Base-by-base conservation (phyloP, 2,888 invertebrate genomes). In the Eurois occulta region DNA sequence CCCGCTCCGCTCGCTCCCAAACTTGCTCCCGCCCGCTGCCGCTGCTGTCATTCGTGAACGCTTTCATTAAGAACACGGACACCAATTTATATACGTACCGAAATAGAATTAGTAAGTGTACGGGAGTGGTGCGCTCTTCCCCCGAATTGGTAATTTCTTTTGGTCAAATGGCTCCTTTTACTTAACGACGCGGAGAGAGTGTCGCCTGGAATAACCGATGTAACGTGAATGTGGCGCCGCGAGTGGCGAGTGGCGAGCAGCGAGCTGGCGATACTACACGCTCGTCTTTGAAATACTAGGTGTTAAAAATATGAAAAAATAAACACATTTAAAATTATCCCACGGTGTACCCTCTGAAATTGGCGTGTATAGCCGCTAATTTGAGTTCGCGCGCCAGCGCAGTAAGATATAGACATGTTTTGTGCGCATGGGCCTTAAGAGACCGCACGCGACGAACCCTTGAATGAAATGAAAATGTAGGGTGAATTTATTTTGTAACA, bases 21-120 rank as follows among this genome's bases (percentile, higher is more conserved):
- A 62, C 5, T 28, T 16, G n/a, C n/a, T 55, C n/a, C 67, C 18
- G n/a, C n/a, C 62, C 6, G 46, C 6, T 46, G 16, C 16, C 43
- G 16, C 43, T 41, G 2, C 62, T 24, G n/a, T 6, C 24, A 10
- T 35, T 32, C 32, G 16, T 7, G 13, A 65, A 72, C 70, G 38
- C 64, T 85, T 85, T 85, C 72, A 85, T 83, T 85, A 86, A 79
- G 78, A 85, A 78, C 60, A 81, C 74, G 48, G 78, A 77, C 77
- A 72, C 71, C 68, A 66, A 71, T 83, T 83, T 83, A 72, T 80
- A 75, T 77, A 76, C 46, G 65, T 68, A 52, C 52, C 75, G 76
- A 66, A 75, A 77, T 75, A 84, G 75, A 78, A 79, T 79, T 73
- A 84, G 67, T 75, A 68, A 80, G 58, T 77, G 52, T 80, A 24